Base-by-base conservation (phyloP, 2,113 vertebrate species). In the Hymenochirus boettgeri region DNA sequence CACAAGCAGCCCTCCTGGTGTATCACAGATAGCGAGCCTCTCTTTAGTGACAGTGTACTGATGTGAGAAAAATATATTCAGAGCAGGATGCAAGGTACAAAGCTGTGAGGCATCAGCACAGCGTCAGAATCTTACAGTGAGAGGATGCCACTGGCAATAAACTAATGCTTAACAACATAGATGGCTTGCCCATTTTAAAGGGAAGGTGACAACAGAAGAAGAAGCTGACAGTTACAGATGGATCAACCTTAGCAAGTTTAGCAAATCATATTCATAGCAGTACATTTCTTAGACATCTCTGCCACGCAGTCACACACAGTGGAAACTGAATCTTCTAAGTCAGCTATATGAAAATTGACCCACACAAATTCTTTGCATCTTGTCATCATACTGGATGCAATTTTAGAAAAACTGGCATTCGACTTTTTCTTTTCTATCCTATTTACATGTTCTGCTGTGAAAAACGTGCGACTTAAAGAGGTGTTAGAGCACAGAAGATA, bases 381-480 rank as follows among this genome's bases (percentile, higher is more conserved):
- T 21, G n/a, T 67, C 57, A 69, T 60, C 56, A 69, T 52, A 53
- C 65, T 69, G 31, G 39, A 37, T 60, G 48, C 57, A 69, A 53
- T 69, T 53, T 69, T 48, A 60, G n/a, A 29, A 45, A 23, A 11
- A 1, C 2, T 42, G 65, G 24, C 37, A 33, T 51, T 21, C 3
- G 5, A n/a, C 52, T 61, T 26, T 65, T 18, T 52, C 26, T 11
- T 19, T 54, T 23, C 27, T 52, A 56, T 33, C 55, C 65, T 60
- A 69, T 69, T 69, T 69, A 59, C 56, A 69, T 69, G 31, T 25
- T 60, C 33, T 57, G 45, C 47, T 31, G 47, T 69, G 65, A 60
- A 57, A 59, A 69, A 59, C 53, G 65, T 53, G 45, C 53, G 56
- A 60, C 52, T 60, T 39, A 48, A 22, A 29, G 46, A 57, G 42